A percentile compares a stretch with the other conserved stretches of the same genome.
Conservation (phyloP, 2,888 invertebrate genomes). For the Allygus modestus region DNA sequence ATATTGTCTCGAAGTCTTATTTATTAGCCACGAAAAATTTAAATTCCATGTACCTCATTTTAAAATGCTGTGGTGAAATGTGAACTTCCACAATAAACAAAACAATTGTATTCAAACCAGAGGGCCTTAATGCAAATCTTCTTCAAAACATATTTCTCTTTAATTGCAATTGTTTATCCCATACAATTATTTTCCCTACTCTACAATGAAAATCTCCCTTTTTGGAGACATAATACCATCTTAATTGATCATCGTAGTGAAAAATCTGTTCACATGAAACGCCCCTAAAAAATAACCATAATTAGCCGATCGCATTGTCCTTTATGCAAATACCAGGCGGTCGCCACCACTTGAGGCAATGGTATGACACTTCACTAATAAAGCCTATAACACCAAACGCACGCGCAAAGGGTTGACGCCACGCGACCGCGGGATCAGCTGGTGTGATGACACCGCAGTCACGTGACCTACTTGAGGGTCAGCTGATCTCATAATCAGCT, state of each 20-base stretch:
- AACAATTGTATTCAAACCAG: too few relatives aligned
- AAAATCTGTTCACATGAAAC: neutral
- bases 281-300: neutral
- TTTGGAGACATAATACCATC: neutral
- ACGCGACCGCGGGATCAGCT: neutral
- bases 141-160: too few relatives aligned
- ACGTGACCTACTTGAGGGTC: slow-evolving; percentile 25
- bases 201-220: neutral
- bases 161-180: too few relatives aligned
- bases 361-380: neutral
- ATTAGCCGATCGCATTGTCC: slow-evolving; percentile 9
- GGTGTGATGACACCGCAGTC: slow-evolving; percentile 17
- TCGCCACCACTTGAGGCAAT: neutral
- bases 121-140: too few relatives aligned
- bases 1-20: too few relatives aligned
- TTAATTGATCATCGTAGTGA: neutral
- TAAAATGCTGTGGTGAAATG: too few relatives aligned
- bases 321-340: neutral
- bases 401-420: slow-evolving; percentile 24
- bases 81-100: too few relatives aligned
- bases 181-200: too few relatives aligned
- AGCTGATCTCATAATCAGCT: slow-evolving; percentile 36
- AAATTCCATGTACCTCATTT: too few relatives aligned
- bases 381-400: slow-evolving; percentile 7
- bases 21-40: too few relatives aligned